Evolutionary conservation across 2,888 invertebrate genomes (phyloP).

Genomic region (Candidula unifasciata): DNA sequence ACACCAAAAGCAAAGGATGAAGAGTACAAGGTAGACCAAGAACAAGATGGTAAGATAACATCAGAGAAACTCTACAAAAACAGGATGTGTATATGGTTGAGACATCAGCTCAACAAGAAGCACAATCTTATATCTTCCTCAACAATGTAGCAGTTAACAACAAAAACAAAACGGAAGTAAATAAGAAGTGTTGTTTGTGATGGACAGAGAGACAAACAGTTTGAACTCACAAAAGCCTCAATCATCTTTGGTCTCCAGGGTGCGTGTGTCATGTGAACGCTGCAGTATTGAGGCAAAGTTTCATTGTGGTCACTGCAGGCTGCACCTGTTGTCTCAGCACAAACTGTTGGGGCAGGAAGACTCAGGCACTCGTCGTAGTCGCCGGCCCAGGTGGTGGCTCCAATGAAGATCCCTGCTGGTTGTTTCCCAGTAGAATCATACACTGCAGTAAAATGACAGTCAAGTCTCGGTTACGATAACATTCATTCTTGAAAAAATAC

Average conservation of each 20-base stretch:
- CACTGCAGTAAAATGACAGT: constrained; percentile 38
- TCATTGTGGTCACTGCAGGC: not conserved
- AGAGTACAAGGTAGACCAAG: no score
- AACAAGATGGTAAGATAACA: no score
- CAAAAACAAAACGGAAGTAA: no score
- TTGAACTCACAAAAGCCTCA: constrained; percentile 32
- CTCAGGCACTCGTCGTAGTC: constrained; percentile 53
- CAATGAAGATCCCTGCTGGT: constrained; percentile 44
- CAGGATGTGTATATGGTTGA: no score
- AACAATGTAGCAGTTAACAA: no score
- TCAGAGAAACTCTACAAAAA: no score
- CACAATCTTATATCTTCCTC: no score
- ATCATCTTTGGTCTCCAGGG: constrained; percentile 44
- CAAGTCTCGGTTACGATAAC: no score
- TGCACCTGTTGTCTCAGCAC: not conserved
- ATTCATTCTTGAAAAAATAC: no score
- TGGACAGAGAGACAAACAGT: not conserved
- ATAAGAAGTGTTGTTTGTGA: no score
- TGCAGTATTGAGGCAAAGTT: constrained; percentile 43
- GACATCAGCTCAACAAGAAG: no score
- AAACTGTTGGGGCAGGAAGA: not conserved
- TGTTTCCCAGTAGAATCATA: constrained; percentile 51
- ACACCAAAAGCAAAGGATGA: no score
- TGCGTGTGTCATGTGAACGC: constrained; percentile 45
- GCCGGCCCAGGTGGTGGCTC: constrained; percentile 44